Percentiles rank a stretch among this genome's conserved stretches.
phyloP scores from a whole-genome alignment of 2,113 vertebrate species.

The Rhea pennata region DNA sequence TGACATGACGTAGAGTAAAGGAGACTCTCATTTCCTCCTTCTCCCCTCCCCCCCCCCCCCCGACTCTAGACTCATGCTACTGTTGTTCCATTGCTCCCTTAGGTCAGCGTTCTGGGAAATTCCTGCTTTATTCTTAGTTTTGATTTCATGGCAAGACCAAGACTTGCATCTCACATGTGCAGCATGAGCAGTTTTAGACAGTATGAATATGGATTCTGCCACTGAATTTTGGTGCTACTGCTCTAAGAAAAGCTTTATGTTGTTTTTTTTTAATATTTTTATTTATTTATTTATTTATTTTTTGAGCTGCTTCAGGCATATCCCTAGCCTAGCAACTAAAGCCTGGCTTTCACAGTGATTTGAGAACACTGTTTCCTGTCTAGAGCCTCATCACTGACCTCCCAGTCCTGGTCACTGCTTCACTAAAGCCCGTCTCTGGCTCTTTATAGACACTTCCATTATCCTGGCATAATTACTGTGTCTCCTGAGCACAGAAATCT shows the following conservation, averaged over 20 bases:
- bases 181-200: background rate
- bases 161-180: background rate
- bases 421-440: background rate
- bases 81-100: background rate
- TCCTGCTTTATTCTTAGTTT: background rate
- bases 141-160: background rate
- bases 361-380: background rate
- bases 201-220: background rate
- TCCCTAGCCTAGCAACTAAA: background rate
- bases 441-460: background rate
- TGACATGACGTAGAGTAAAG: background rate
- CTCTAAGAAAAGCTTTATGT: background rate
- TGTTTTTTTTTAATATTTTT: background rate
- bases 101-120: background rate
- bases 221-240: background rate
- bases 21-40: too few species aligned
- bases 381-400: background rate
- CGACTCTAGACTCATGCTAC: too few species aligned
- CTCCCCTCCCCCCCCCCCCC: too few species aligned
- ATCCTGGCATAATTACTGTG: background rate
- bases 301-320: accelerated
- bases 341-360: background rate
- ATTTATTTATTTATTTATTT: too few species aligned
- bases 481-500: background rate
- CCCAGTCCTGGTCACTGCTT: background rate